Conservation (phyloP, 2,888 invertebrate species). For the Teinopalpus imperialis region DNA sequence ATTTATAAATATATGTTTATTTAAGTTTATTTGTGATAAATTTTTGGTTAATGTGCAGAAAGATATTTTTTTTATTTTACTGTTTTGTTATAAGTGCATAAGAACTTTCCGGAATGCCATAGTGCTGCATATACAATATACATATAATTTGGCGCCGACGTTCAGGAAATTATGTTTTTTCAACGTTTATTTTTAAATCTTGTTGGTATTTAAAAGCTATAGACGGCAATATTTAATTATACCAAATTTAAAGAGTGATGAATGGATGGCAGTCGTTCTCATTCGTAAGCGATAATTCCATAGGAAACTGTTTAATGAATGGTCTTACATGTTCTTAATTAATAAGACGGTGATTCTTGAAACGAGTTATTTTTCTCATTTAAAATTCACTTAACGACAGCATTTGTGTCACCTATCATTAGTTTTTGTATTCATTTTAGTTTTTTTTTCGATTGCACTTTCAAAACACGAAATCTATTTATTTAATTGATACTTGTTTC, state of each 20-base stretch:
- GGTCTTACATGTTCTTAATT: conserved; percentile 19
- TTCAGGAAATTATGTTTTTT: no score
- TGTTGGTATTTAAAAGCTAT: conserved; percentile 17
- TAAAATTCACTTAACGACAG: conserved; percentile 2
- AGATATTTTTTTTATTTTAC: no score
- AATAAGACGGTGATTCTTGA: conserved; percentile 13
- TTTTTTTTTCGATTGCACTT: neutral
- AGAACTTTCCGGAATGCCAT: no score
- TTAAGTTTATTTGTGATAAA: no score
- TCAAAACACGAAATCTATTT: no score
- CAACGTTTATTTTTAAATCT: no score
- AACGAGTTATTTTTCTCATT: conserved; percentile 10
- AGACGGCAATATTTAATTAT: conserved; percentile 17
- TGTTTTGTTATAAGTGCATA: no score
- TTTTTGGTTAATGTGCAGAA: no score
- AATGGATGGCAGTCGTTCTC: conserved; percentile 32
- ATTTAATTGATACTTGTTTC: no score
- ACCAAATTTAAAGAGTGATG: conserved; percentile 28
- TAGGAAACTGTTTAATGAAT: conserved; percentile 25
- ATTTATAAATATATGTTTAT: no score
- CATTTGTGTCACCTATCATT: neutral
- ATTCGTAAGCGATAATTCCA: conserved; percentile 36
- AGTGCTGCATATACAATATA: no score
- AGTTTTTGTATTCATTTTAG: neutral
- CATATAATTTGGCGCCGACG: no score